phyloP scores from a whole-genome alignment of 2,113 vertebrate species.

The Piaya cayana region DNA sequence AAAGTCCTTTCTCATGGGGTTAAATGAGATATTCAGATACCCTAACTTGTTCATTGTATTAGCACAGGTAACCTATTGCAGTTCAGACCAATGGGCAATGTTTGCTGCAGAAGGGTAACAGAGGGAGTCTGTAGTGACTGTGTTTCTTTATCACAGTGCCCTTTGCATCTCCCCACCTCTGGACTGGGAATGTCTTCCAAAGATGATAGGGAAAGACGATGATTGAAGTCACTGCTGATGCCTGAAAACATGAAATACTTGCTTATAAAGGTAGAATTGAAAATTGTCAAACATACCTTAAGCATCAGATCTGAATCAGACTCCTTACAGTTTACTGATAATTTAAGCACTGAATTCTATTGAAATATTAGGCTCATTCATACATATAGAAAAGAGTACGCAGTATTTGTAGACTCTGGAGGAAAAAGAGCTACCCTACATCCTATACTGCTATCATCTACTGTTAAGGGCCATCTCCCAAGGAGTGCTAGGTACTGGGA shows the following conservation, averaged over 20 bases:
- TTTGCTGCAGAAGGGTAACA: not conserved
- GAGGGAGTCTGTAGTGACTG: not conserved
- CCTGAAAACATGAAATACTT: not conserved
- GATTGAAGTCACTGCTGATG: not conserved
- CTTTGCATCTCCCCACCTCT: not conserved
- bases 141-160: not conserved
- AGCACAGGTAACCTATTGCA: not conserved
- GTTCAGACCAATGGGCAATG: not conserved
- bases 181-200: not conserved
- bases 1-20: not conserved
- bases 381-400: not conserved
- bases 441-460: not conserved
- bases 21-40: conserved; percentile 1
- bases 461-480: not conserved
- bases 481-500: not conserved
- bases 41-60: not conserved
- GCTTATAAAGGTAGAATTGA: not conserved
- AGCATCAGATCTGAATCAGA: not conserved
- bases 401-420: not conserved
- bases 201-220: not conserved
- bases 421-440: not conserved
- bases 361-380: not conserved
- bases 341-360: not conserved
- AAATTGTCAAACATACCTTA: not conserved
- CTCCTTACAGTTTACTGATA: not conserved